These are phyloP conservation scores for Idaea biselata DNA, from an alignment of 2,888 invertebrate species.

Conservation along the genomic window DNA sequence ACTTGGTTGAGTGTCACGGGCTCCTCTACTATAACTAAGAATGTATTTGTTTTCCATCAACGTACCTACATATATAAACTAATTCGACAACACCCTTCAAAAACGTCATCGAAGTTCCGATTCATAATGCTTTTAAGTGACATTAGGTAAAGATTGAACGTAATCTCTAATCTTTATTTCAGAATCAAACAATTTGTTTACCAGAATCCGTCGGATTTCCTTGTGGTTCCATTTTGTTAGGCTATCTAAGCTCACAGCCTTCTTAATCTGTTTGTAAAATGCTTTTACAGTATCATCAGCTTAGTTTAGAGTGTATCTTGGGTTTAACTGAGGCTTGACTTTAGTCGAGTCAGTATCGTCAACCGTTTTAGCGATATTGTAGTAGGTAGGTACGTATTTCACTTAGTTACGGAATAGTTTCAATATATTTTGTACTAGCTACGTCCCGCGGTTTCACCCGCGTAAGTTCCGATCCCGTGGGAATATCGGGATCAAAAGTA, in stretches of 20 bases:
- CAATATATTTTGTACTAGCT: too few species aligned
- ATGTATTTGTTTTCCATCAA: too few species aligned
- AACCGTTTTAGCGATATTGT: neutral
- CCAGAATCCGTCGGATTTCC: neutral
- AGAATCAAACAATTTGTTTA: neutral
- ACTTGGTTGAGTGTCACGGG: too few species aligned
- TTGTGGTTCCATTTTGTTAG: neutral
- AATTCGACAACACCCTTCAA: too few species aligned
- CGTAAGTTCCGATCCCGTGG: too few species aligned
- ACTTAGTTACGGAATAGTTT: too few species aligned
- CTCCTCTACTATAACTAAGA: too few species aligned
- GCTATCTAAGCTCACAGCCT: slow-evolving; percentile 1
- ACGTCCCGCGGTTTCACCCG: too few species aligned
- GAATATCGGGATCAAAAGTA: too few species aligned
- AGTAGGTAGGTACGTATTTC: neutral
- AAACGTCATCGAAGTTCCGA: too few species aligned
- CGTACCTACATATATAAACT: too few species aligned
- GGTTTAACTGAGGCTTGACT: neutral
- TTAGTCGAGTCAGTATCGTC: neutral
- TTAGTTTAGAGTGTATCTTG: neutral
- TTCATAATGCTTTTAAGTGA: neutral
- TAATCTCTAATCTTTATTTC: neutral
- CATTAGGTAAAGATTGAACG: neutral
- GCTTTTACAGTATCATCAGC: neutral
- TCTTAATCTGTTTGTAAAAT: slow-evolving; percentile 1